Evolutionary conservation across 1,140 invertebrate species (phyloP), one percentile per base, ranked within the genome.

Genomic region (Microplitis mediator): DNA sequence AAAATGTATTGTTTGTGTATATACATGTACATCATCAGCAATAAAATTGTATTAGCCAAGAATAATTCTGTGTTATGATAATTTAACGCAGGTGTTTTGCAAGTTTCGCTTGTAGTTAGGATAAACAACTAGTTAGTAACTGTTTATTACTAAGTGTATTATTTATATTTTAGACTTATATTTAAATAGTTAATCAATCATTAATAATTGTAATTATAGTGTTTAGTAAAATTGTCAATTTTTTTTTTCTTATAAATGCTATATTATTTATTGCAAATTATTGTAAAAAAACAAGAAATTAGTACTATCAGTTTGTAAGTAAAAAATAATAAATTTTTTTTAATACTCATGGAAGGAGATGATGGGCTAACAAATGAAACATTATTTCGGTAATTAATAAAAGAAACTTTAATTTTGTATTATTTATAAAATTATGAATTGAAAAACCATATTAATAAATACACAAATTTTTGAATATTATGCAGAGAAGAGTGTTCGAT

Each of bases 61-160:
- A 80, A 78, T 75, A 80, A 79, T 80, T 79, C 74, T 69, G 74
- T 75, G 76, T 79, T 80, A 81, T 81, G 78, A 75, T 82, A 81
- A 82, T 82, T 76, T 76, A 80, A 76, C 67, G 77, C 80, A 82
- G 78, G 77, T 82, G 80, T 77, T 68, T 81, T 71, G 16, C 66
- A 70, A 35, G 34, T 9, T 45, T 32, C 8, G 34, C 34, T 58
- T 54, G 39, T 51, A 66, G 63, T 66, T 66, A 34, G 31, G 58
- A 61, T 64, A n/a, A 9, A 14, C 34, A 13, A 34, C 36, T 32
- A 23, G 13, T 13, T 36, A 35, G 45, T 23, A 64, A 64, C 32
- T 45, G 39, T 45, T 45, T 45, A 11, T 45, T 6, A 45, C 8
- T 11, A 45, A 45, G 39, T 45, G 39, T 11, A 45, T 45, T 45